Percentiles rank a stretch among this genome's conserved stretches.
Conservation (phyloP, 2,888 invertebrate species). For the Zaprionus lineosus region DNA sequence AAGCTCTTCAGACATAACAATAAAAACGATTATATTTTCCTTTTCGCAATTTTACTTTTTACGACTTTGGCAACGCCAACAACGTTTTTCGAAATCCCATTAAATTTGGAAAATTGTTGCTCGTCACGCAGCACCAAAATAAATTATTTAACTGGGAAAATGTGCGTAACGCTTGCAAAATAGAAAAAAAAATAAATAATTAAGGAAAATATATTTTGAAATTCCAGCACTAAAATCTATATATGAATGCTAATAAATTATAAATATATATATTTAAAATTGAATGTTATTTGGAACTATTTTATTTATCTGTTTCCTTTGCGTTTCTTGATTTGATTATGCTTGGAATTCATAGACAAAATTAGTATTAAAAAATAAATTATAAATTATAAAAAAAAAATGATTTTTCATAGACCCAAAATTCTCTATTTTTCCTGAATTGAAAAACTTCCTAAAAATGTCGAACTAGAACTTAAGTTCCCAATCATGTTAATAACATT, state of each 20-base stretch:
- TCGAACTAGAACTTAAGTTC: no score
- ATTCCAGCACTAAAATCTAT: no score
- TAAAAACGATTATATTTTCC: conserved; percentile 13
- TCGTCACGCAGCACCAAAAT: conserved; percentile 63
- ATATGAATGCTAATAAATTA: neutral
- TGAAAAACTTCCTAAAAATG: no score
- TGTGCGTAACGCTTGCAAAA: conserved; percentile 51
- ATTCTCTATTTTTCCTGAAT: no score
- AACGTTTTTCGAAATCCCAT: conserved; percentile 58
- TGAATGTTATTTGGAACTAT: no score
- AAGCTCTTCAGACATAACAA: conserved; percentile 26
- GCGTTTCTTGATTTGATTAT: no score
- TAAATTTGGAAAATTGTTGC: conserved; percentile 58
- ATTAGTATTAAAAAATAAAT: no score
- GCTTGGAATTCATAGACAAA: no score
- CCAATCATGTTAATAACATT: no score
- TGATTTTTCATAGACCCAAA: no score
- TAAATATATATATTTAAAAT: neutral
- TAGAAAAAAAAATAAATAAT: conserved; percentile 5
- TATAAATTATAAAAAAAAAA: no score
- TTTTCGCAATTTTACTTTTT: conserved; percentile 47
- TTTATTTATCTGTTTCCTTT: no score
- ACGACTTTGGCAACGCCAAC: conserved; percentile 62
- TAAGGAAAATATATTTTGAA: conserved; percentile 7
- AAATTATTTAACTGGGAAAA: conserved; percentile 49